Evolutionary conservation across 2,797 vertebrate genomes (phyloP), one percentile per base, ranked within the genome.

Genomic region (Hapalemur alaotrensis): DNA sequence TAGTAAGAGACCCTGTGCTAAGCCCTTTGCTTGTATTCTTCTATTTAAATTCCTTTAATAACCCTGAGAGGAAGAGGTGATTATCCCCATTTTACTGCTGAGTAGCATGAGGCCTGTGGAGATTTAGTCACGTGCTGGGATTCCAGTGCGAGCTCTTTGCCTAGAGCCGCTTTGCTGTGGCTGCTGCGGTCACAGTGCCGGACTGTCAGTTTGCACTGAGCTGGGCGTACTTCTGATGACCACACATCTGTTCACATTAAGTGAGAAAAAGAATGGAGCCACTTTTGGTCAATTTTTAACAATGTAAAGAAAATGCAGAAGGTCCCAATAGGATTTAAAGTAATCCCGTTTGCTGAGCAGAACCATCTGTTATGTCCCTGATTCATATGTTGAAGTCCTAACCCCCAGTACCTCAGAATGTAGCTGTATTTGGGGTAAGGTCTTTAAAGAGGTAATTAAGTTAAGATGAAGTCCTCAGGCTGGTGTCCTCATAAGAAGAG

Each of bases 261-360:
- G 32, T 43, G 54, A 57, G 30, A 48, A 85, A 89, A 72, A 80
- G 17, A 82, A 41, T 70, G 79, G 80, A 90, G 52, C 89, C 48
- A 25, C 32, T 5, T 92, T 93, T 50, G 67, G 48, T 91, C 96
- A 85, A 48, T 70, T 93, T 97, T 82, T 86, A 96, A 82, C 41
- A 91, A 70, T 0, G 9, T 85, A 94, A 95, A 83, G 85, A 85
- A 78, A 89, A 85, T 5, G 9, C 43, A 79, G 35, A 87, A 46
- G 25, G 3, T 14, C 23, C 50, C 52, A 85, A 0, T 52, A 81
- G 70, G 46, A 11, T 97, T 97, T 90, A 0, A 32, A 95, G 86
- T 95, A 92, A 85, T 95, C 25, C 41, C 20, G 4, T 94, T 94
- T 92, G 50, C 91, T 90, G 92, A 95, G 46, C 84, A 83, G 52